Evolutionary conservation across 92 coral and sea anemone genomes (phyloP), one percentile per base, ranked within the genome.

Genomic region (Palythoa heliodiscus): DNA sequence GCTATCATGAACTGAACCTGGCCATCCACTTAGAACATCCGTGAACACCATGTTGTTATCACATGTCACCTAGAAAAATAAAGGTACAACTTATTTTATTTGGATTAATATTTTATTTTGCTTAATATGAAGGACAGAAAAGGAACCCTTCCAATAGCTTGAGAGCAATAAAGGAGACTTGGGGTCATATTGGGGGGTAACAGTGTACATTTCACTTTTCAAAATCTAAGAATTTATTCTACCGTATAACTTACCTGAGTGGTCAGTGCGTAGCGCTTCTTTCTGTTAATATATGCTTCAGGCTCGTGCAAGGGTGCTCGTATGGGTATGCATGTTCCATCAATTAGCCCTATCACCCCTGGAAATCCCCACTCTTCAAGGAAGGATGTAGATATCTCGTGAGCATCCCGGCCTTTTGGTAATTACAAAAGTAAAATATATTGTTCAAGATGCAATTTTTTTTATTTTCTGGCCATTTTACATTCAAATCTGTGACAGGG

Each of bases 241-340:
- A 61, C 68, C 68, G 68, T 61, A 61, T 61, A 23, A 61, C 52
- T 38, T 70, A 38, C 43, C 48, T 70, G 48, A 70, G 74, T 38
- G 43, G 43, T 38, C 40, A 38, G 48, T 70, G 48, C 40, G 15
- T 70, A 38, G 48, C 43, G 48, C 74, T 25, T 11, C 43, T 29
- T 29, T 70, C 68, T 19, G 76, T 71, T 71, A 71, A 71, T 71
- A 71, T 71, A 71, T 71, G 76, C 53, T 17, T 71, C 50, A 37
- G 76, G 76, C 52, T 37, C 76, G 52, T 71, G 55, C 52, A 37
- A 39, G 76, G 76, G 76, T 39, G 76, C 53, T 37, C 76, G 76
- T 39, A 71, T 71, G 76, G 48, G 76, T 39, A 71, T 47, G 76
- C 52, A 47, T 71, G 76, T 71, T 37, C 76, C 76, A 71, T 71